phyloP scores from a whole-genome alignment of 2,113 vertebrate genomes.

The Tapirus terrestris region DNA sequence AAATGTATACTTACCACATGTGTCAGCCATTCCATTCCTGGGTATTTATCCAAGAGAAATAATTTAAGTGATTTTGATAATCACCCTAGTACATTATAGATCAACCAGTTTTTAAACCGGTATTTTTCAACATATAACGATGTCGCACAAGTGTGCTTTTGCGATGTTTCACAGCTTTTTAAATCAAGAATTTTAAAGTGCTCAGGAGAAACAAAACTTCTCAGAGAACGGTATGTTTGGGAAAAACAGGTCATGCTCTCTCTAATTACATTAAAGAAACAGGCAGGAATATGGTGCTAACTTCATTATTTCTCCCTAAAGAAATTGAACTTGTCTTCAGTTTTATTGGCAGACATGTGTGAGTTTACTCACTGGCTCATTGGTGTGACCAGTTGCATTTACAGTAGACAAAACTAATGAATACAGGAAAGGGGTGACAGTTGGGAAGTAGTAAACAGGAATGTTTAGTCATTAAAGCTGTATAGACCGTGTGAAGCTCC shows the following conservation, averaged over 20 bases:
- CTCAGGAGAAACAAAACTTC: not conserved
- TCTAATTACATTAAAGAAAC: slow-evolving; percentile 49
- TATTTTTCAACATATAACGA: not conserved
- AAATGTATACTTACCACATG: not conserved
- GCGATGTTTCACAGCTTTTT: not conserved
- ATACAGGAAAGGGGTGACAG: slow-evolving; percentile 45
- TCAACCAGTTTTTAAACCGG: not conserved
- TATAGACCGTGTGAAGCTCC: not conserved
- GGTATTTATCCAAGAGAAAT: not conserved
- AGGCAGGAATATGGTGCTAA: not conserved
- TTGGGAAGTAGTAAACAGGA: slow-evolving; percentile 15
- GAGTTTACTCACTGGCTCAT: slow-evolving; percentile 51
- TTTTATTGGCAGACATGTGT: slow-evolving; percentile 58
- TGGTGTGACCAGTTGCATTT: slow-evolving; percentile 65
- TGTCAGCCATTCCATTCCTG: not conserved
- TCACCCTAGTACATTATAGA: not conserved
- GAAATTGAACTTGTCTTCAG: slow-evolving; percentile 63
- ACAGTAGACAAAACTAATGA: slow-evolving; percentile 66
- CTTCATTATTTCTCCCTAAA: slow-evolving; percentile 56
- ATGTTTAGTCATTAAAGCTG: slow-evolving; percentile 54
- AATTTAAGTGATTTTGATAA: not conserved
- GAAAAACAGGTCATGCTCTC: not conserved
- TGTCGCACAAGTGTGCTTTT: not conserved
- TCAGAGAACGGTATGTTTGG: not conserved
- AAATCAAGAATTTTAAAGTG: slow-evolving; percentile 40